Percentiles rank a stretch among this genome's conserved stretches.
Evolutionary conservation across 2,113 vertebrate genomes (phyloP).

Genomic region (Salvelinus namaycush): DNA sequence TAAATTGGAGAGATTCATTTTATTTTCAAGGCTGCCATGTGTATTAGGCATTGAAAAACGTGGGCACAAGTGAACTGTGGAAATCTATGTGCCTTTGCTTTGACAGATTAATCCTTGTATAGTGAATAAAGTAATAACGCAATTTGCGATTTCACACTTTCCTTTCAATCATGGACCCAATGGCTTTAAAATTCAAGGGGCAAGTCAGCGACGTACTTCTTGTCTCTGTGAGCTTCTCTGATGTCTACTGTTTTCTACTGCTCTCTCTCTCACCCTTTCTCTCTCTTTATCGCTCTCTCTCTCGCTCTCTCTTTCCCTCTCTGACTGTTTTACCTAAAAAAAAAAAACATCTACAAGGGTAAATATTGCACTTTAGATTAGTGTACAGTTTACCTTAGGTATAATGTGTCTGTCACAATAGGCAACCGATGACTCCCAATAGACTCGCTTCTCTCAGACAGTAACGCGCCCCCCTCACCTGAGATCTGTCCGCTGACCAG

Average conservation of each 20-base stretch:
- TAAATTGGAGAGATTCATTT: conserved; percentile 57
- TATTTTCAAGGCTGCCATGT: conserved; percentile 45
- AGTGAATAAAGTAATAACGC: conserved; percentile 11
- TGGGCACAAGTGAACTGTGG: conserved; percentile 31
- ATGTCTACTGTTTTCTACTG: too few species aligned
- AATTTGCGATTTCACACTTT: neutral
- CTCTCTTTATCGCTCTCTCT: conserved; percentile 24
- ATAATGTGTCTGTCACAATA: neutral
- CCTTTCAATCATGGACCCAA: conserved; percentile 59
- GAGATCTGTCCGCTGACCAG: conserved; percentile 91
- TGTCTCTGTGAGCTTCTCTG: too few species aligned
- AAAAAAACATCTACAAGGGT: too few species aligned
- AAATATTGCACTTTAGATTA: conserved; percentile 45
- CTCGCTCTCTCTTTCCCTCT: conserved; percentile 7
- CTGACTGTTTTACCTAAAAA: conserved; percentile 19
- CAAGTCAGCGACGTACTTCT: conserved; percentile 1
- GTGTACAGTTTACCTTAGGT: neutral
- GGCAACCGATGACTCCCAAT: neutral
- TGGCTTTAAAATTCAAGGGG: conserved; percentile 27
- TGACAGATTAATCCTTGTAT: conserved; percentile 25
- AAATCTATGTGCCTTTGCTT: conserved; percentile 36
- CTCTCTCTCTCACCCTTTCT: too few species aligned
- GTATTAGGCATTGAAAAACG: conserved; percentile 29
- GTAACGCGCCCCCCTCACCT: conserved; percentile 66
- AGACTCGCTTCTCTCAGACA: neutral